Evolutionary conservation across 2,888 invertebrate genomes (phyloP).

Genomic region (Anaspis maculata): DNA sequence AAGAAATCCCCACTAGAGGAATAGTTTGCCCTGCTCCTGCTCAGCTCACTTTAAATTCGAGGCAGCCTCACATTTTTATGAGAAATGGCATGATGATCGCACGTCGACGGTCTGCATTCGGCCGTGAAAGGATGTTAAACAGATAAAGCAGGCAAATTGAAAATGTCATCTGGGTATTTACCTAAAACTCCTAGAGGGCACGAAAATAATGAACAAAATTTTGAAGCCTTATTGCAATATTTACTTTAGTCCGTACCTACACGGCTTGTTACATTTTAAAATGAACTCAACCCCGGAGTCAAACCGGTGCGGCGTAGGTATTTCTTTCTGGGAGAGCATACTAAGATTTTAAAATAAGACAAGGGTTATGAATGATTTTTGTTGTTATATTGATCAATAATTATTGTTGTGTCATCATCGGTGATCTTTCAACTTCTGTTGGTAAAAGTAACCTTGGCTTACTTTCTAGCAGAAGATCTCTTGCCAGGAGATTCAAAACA

Average conservation of each 20-base stretch:
- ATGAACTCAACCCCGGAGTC: no score
- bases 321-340: not conserved
- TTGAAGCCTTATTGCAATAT: conserved; percentile 7
- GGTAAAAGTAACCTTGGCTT: conserved; percentile 6
- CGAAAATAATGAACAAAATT: conserved; percentile 13
- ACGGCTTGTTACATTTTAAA: no score
- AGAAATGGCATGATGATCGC: no score
- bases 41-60: no score
- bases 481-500: not conserved
- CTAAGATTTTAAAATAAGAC: not conserved
- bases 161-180: conserved; percentile 17
- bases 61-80: no score
- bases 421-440: conserved; percentile 1
- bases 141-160: conserved; percentile 15
- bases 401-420: conserved; percentile 1
- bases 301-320: no score
- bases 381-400: not conserved
- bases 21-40: conserved; percentile 5
- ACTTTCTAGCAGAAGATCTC: conserved; percentile 1
- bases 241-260: conserved; percentile 5
- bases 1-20: not conserved
- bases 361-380: not conserved
- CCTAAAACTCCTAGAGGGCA: conserved; percentile 11
- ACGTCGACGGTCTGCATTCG: no score
- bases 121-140: conserved; percentile 12